Percentiles rank a stretch among this genome's conserved stretches.
These are phyloP conservation scores for Phaedon cochleariae DNA, from an alignment of 2,888 invertebrate species.

Conservation along the genomic window DNA sequence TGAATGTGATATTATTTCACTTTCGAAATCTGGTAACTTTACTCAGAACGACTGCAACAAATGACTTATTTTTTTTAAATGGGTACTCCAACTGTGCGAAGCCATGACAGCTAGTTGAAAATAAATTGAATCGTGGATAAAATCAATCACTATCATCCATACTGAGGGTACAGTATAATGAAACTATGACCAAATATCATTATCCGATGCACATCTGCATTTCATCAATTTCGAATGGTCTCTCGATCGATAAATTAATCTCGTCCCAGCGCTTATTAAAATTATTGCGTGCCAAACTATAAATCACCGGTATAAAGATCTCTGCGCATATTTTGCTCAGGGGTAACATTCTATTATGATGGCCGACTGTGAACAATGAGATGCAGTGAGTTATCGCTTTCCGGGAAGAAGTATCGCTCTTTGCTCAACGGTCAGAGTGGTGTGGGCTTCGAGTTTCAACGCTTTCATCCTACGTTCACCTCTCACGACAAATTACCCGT, in stretches of 20 bases:
- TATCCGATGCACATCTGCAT: slow-evolving; percentile 20
- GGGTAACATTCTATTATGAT: slow-evolving; percentile 37
- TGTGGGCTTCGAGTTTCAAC: not conserved
- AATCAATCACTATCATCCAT: too few relatives aligned
- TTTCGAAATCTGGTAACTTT: too few relatives aligned
- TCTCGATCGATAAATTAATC: slow-evolving; percentile 38
- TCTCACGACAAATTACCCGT: too few relatives aligned
- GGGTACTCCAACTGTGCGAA: too few relatives aligned
- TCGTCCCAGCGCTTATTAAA: slow-evolving; percentile 36
- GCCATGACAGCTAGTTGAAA: too few relatives aligned
- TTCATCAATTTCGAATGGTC: slow-evolving; percentile 30
- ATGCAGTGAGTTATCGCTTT: slow-evolving; percentile 24
- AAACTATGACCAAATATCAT: too few relatives aligned
- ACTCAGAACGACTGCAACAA: too few relatives aligned
- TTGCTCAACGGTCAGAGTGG: slow-evolving; percentile 12
- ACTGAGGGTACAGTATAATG: too few relatives aligned
- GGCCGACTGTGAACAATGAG: slow-evolving; percentile 18
- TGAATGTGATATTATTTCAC: too few relatives aligned
- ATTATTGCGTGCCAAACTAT: slow-evolving; percentile 40
- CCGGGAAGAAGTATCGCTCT: slow-evolving; percentile 23
- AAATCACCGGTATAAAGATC: slow-evolving; percentile 38
- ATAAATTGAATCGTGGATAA: too few relatives aligned
- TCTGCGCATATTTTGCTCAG: slow-evolving; percentile 40
- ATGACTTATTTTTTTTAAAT: too few relatives aligned
- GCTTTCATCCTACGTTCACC: not conserved